These are phyloP conservation scores for Flexamia atlantica DNA, from an alignment of 2,888 invertebrate species.

Conservation along the genomic window DNA sequence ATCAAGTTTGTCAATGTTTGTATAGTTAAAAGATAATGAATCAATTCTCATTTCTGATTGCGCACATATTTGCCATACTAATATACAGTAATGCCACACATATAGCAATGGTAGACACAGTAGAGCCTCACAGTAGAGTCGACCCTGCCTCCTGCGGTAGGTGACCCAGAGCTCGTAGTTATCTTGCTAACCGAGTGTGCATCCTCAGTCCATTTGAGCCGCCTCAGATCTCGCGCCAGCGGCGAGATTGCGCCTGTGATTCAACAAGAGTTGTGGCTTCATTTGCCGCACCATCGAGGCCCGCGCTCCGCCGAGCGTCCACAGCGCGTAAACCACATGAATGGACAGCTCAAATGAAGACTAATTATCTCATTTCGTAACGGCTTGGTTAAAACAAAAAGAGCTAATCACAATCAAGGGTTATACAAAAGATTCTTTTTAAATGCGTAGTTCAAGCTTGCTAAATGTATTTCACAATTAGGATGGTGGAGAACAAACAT, in stretches of 20 bases:
- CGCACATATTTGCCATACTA: too few species aligned
- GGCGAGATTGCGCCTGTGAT: slow-evolving; percentile 39
- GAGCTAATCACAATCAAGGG: background rate
- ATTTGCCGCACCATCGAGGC: slow-evolving; percentile 43
- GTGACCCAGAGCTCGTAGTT: slow-evolving; percentile 1
- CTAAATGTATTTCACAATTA: too few species aligned
- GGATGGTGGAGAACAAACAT: too few species aligned
- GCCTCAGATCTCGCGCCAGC: slow-evolving; percentile 55
- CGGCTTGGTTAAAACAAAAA: background rate
- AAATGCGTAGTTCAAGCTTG: background rate
- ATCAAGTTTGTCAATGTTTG: too few species aligned
- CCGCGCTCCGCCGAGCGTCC: slow-evolving; percentile 29
- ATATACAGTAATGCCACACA: too few species aligned
- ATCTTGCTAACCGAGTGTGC: slow-evolving; percentile 24
- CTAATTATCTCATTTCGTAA: background rate
- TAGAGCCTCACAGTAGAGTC: background rate
- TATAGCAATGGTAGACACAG: too few species aligned
- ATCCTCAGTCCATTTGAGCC: slow-evolving; percentile 26
- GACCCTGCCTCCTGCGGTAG: background rate
- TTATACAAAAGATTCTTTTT: background rate
- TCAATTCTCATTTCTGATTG: too few species aligned
- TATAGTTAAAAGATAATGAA: too few species aligned
- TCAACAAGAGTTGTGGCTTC: slow-evolving; percentile 56
- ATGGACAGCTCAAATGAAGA: slow-evolving; percentile 28
- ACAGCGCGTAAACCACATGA: slow-evolving; percentile 35